These are phyloP conservation scores for Loriculus beryllinus DNA, from an alignment of 2,797 vertebrate species.

Conservation along the genomic window DNA sequence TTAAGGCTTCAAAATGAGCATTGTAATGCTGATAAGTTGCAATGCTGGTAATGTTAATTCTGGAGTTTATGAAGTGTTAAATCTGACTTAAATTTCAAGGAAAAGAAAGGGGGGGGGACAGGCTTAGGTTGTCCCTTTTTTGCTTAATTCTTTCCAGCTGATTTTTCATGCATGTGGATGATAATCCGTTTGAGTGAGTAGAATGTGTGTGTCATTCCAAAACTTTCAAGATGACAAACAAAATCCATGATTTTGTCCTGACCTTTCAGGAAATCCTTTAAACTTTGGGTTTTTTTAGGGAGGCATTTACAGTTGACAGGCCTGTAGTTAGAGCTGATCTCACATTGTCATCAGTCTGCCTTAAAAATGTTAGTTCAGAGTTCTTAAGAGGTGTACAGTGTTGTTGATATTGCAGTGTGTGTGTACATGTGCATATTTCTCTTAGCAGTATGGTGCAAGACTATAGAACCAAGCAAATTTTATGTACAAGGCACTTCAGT, in stretches of 20 bases:
- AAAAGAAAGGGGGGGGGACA: rapidly evolving
- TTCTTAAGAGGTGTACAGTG: background rate
- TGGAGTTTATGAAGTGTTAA: background rate
- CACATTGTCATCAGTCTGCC: background rate
- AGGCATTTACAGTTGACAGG: background rate
- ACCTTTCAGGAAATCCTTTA: background rate
- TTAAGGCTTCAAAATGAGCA: background rate
- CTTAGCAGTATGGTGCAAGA: background rate
- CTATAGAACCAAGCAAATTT: background rate
- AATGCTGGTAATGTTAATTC: background rate
- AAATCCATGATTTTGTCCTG: background rate
- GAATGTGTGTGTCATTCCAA: background rate
- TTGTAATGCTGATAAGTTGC: background rate
- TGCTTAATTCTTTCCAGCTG: background rate
- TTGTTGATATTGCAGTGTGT: background rate
- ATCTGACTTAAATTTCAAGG: background rate
- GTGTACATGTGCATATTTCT: background rate
- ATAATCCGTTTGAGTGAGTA: background rate
- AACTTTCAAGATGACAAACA: background rate
- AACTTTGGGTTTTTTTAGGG: background rate
- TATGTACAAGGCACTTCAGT: background rate
- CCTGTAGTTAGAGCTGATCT: background rate
- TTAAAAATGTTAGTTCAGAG: background rate
- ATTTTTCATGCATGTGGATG: background rate
- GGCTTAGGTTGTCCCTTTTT: background rate